Conservation (phyloP, 2,888 invertebrate genomes). For the Clepsis dumicolana region DNA sequence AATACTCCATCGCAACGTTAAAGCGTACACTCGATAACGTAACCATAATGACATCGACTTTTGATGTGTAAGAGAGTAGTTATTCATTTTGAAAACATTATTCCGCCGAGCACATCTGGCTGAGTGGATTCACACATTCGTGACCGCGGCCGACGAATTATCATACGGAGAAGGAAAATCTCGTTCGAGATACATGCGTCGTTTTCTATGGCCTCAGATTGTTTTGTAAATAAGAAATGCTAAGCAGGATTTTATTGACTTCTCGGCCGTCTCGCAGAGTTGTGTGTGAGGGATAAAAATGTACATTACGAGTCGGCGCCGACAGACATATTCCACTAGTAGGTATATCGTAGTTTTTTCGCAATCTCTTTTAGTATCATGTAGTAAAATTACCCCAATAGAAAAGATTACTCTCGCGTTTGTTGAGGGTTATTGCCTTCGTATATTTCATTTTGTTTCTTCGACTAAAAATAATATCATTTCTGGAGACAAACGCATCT, state of each 20-base stretch:
- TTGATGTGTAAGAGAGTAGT: slow-evolving; percentile 36
- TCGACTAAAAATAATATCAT: slow-evolving; percentile 54
- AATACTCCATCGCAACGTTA: not conserved
- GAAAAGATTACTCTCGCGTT: slow-evolving; percentile 56
- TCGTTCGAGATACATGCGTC: slow-evolving; percentile 56
- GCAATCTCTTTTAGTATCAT: slow-evolving; percentile 57
- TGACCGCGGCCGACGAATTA: slow-evolving; percentile 52
- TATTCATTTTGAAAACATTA: slow-evolving; percentile 50
- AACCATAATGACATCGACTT: slow-evolving; percentile 35
- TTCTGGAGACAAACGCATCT: slow-evolving; percentile 57
- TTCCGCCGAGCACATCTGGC: slow-evolving; percentile 48
- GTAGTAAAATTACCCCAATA: slow-evolving; percentile 60
- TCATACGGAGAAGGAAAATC: slow-evolving; percentile 55
- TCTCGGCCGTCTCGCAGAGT: slow-evolving; percentile 57
- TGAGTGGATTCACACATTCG: slow-evolving; percentile 47
- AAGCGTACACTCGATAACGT: slow-evolving; percentile 28
- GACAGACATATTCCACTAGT: slow-evolving; percentile 53
- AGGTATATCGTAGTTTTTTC: slow-evolving; percentile 48
- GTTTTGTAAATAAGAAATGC: slow-evolving; percentile 61
- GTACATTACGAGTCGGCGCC: slow-evolving; percentile 59
- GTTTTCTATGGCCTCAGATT: slow-evolving; percentile 55
- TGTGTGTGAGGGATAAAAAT: slow-evolving; percentile 61
- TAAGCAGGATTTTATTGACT: slow-evolving; percentile 67
- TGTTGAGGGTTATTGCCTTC: slow-evolving; percentile 60
- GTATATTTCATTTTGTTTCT: slow-evolving; percentile 55